phyloP scores from a whole-genome alignment of 1,140 invertebrate species.

The Sinonovacula constricta region DNA sequence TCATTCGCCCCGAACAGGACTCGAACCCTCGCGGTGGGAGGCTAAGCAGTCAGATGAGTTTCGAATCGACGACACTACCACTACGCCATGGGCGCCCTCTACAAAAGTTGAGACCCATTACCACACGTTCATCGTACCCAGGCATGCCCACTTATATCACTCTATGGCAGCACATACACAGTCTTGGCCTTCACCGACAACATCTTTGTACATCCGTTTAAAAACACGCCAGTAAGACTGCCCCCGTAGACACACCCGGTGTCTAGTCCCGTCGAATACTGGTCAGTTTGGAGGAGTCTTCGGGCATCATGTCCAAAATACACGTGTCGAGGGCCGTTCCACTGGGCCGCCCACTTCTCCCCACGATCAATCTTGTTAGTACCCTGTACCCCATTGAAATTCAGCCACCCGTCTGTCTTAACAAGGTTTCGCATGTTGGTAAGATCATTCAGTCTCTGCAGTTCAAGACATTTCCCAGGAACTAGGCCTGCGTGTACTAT shows the following conservation, averaged over 20 bases:
- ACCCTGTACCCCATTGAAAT: constrained; percentile 42
- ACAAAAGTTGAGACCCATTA: too few relatives aligned
- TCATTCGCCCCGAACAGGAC: too few relatives aligned
- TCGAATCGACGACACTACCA: too few relatives aligned
- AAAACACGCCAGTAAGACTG: constrained; percentile 69
- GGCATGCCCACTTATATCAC: too few relatives aligned
- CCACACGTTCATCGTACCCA: too few relatives aligned
- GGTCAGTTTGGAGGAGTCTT: constrained; percentile 67
- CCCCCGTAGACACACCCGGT: constrained; percentile 77
- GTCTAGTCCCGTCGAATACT: constrained; percentile 77
- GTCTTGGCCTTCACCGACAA: constrained; percentile 55
- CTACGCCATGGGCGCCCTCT: too few relatives aligned
- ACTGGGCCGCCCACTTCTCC: constrained; percentile 74
- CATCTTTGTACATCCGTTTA: constrained; percentile 48
- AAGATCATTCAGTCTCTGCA: constrained; percentile 67
- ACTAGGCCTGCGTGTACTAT: constrained; percentile 79
- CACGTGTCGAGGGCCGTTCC: constrained; percentile 77
- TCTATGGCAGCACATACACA: too few relatives aligned
- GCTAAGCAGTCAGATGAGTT: too few relatives aligned
- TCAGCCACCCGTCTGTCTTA: constrained; percentile 39
- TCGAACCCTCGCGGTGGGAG: too few relatives aligned
- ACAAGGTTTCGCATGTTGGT: constrained; percentile 76
- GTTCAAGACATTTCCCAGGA: constrained; percentile 68
- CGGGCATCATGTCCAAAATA: constrained; percentile 79
- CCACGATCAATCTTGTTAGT: constrained; percentile 61